Evolutionary conservation across 2,113 vertebrate genomes (phyloP).

Genomic region (Apteryx mantelli): DNA sequence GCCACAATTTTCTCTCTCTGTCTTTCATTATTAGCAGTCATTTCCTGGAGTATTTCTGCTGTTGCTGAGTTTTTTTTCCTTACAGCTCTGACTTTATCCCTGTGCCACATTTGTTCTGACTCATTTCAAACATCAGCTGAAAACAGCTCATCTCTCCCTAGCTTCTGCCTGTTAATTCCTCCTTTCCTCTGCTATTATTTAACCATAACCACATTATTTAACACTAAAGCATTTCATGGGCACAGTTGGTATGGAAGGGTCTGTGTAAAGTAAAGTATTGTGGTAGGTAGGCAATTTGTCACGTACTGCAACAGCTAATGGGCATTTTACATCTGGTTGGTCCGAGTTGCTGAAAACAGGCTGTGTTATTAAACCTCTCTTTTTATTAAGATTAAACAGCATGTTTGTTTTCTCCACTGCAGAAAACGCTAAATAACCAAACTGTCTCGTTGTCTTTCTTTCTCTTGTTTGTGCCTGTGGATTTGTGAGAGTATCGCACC

Average conservation of each 20-base stretch:
- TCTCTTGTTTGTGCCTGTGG: background rate
- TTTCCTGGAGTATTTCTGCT: background rate
- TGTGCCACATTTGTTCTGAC: background rate
- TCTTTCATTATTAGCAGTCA: background rate
- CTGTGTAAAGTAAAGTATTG: background rate
- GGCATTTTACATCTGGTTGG: background rate
- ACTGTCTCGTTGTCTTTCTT: background rate
- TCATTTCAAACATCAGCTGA: background rate
- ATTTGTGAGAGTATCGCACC: background rate
- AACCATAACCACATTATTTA: background rate
- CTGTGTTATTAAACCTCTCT: background rate
- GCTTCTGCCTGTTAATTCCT: background rate
- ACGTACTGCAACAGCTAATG: background rate
- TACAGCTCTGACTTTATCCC: background rate
- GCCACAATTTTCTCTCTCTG: background rate
- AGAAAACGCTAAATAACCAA: background rate
- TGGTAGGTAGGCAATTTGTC: background rate
- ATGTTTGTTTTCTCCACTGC: background rate
- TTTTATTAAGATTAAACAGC: constrained; percentile 1
- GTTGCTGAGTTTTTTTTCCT: background rate
- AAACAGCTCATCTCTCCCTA: background rate
- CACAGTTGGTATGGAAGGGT: background rate
- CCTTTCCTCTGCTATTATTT: constrained; percentile 9
- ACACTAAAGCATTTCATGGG: background rate
- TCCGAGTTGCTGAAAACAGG: background rate